Evolutionary conservation across 1,140 invertebrate genomes (phyloP).

Genomic region (Ceratoteleas bidentatus): DNA sequence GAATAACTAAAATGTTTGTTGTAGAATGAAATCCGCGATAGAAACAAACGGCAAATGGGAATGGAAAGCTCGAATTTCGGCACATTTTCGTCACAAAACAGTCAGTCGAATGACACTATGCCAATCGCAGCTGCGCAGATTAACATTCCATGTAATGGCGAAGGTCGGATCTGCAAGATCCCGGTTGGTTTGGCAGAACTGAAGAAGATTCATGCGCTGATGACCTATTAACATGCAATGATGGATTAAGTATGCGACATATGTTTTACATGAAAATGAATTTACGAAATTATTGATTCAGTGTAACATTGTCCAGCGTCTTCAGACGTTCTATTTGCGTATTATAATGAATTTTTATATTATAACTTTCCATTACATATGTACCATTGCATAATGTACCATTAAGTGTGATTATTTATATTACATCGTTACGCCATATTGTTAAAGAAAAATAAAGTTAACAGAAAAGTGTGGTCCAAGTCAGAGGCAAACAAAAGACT

Average conservation of each 20-base stretch:
- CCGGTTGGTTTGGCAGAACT: conserved; percentile 76
- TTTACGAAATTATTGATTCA: no score
- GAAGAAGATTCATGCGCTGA: conserved; percentile 75
- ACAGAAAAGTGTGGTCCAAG: neutral
- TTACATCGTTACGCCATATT: neutral
- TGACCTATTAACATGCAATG: conserved; percentile 72
- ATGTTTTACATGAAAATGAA: no score
- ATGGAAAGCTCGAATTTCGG: conserved; percentile 82
- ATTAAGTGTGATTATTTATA: neutral
- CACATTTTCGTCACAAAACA: conserved; percentile 82
- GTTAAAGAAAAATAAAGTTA: neutral
- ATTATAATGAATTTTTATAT: no score
- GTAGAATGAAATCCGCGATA: conserved; percentile 80
- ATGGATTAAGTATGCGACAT: no score
- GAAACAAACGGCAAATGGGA: conserved; percentile 79
- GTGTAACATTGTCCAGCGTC: no score
- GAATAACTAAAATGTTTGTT: conserved; percentile 54
- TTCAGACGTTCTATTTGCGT: no score
- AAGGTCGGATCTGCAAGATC: conserved; percentile 64
- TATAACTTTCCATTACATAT: no score
- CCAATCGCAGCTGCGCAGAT: conserved; percentile 73
- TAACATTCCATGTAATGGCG: conserved; percentile 73
- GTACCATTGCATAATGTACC: neutral
- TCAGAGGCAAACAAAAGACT: neutral
- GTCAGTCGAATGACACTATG: conserved; percentile 63